Evolutionary conservation across 1,140 invertebrate species (phyloP).

Genomic region (Diachasma alloeum): DNA sequence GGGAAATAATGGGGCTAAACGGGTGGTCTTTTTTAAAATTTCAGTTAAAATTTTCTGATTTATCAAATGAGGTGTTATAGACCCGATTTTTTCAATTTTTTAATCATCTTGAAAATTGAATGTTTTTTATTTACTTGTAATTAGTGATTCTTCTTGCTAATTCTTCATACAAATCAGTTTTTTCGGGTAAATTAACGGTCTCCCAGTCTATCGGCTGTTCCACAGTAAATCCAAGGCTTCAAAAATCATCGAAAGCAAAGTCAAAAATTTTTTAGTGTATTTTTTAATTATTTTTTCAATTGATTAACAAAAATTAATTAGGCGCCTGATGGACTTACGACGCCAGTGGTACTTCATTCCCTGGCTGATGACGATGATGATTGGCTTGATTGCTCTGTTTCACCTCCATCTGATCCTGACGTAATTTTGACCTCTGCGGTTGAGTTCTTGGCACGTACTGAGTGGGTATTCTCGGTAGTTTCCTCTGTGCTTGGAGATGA

Average conservation of each 20-base stretch:
- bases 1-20: no score
- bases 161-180: slow-evolving; percentile 68
- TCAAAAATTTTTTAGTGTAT: not conserved
- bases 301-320: not conserved
- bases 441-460: slow-evolving; percentile 45
- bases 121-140: slow-evolving; percentile 61
- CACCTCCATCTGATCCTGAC: slow-evolving; percentile 40
- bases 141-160: slow-evolving; percentile 66
- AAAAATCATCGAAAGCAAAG: not conserved
- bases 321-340: slow-evolving; percentile 39
- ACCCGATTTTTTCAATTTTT: no score
- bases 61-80: no score
- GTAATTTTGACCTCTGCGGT: slow-evolving; percentile 33
- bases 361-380: slow-evolving; percentile 12
- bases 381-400: slow-evolving; percentile 34
- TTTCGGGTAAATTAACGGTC: slow-evolving; percentile 65
- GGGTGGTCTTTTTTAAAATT: no score
- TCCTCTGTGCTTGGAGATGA: slow-evolving; percentile 45
- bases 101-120: not conserved
- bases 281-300: not conserved
- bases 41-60: no score
- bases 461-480: slow-evolving; percentile 31
- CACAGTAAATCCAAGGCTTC: slow-evolving; percentile 60
- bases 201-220: slow-evolving; percentile 66
- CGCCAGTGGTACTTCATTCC: slow-evolving; percentile 52